Conservation (phyloP, 2,888 invertebrate species). For the Arctia plantaginis region DNA sequence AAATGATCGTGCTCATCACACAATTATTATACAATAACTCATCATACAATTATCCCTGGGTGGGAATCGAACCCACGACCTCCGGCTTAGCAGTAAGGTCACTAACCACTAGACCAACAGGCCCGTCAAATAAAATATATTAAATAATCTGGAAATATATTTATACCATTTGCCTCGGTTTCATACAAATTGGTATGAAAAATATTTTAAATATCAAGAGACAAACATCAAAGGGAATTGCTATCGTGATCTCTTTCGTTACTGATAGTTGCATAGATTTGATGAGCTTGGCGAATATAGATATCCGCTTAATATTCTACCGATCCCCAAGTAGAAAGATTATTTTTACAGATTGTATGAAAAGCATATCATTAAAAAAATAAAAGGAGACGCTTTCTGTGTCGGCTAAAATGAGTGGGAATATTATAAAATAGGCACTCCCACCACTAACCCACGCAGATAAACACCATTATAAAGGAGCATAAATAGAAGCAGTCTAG, state of each 20-base stretch:
- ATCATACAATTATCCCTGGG: no score
- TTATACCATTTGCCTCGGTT: not conserved
- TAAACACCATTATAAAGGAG: not conserved
- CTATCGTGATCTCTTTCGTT: constrained; percentile 46
- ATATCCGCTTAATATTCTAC: constrained; percentile 31
- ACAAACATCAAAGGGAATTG: constrained; percentile 50
- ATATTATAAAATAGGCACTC: not conserved
- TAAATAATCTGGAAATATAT: not conserved
- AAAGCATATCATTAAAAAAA: not conserved
- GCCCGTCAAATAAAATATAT: no score
- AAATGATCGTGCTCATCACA: no score
- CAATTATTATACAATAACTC: no score
- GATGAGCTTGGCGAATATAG: constrained; percentile 28
- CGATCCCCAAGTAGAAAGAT: constrained; percentile 18
- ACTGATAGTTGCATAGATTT: constrained; percentile 52
- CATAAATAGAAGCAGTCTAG: not conserved
- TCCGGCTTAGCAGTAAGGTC: no score
- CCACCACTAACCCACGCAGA: not conserved
- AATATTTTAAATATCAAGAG: constrained; percentile 45
- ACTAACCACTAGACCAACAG: no score
- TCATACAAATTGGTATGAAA: constrained; percentile 39
- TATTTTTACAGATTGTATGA: constrained; percentile 18
- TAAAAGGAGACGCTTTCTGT: not conserved
- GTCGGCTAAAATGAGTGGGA: not conserved
- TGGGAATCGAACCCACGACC: no score